Base-by-base conservation (phyloP, 2,888 invertebrate species). In the Tiliacea citrago region DNA sequence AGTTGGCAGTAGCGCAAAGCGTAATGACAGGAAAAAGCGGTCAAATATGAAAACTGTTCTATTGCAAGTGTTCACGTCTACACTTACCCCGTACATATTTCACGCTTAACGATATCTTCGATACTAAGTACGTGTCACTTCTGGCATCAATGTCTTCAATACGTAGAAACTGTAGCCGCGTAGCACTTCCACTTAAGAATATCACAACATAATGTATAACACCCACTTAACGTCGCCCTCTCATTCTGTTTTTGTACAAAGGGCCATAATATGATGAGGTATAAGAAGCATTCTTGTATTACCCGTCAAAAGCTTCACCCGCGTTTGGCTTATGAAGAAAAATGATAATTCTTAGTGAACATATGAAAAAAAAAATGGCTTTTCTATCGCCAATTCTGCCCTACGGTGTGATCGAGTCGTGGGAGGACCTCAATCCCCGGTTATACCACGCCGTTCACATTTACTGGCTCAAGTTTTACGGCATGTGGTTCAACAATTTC, bases 391-490 rank as follows among this genome's bases (percentile, higher is more conserved):
- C 91, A 8, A 81, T 93, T 75, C 85, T 96, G 53, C 96, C 96
- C 39, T 96, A 94, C 84, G 96, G 96, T 55, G 93, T 94, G 18
- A 75, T 93, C 16, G 94, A 95, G 67, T 81, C 95, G 6, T 95
- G 96, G 96, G 95, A 95, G 67, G 92, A 93, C 85, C 92, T 96
- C 49, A 90, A 95, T 72, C 96, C 96, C 1, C 91, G 91, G 47
- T 89, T 96, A 70, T 96, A 95, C 86, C 95, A 93, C 72, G 94
- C 95, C 3, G 91, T 96, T 42, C 96, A 96, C 86, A 94, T 96
- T 86, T 96, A 95, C 89, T 96, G 96, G 96, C 90, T 96, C 42
- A 96, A 95, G 81, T 95, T 96, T 87, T 96, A 96, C 86, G 96
- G 96, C 66, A 93, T 96, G 92, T 96, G 96, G 96, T 96, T 93